These are phyloP conservation scores for Polydrusus pterygomalis DNA, from an alignment of 2,888 invertebrate genomes.

Conservation along the genomic window DNA sequence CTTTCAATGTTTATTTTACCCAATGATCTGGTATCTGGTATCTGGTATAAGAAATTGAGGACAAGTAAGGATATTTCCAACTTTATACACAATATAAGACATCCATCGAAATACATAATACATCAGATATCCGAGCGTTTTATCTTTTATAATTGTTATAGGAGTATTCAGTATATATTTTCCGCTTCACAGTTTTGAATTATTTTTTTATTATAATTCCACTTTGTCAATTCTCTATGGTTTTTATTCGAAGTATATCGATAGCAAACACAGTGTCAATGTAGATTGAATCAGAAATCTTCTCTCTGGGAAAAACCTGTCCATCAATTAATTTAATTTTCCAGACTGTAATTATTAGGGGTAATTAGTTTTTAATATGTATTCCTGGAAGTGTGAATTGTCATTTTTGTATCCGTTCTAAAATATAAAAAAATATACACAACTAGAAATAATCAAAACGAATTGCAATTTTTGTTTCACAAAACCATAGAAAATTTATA, in stretches of 20 bases:
- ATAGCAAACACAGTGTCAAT: neutral
- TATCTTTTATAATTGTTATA: neutral
- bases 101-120: constrained; percentile 6
- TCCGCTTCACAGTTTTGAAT: constrained; percentile 13
- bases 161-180: neutral
- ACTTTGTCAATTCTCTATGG: constrained; percentile 30
- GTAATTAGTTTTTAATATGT: constrained; percentile 11
- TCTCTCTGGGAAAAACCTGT: constrained; percentile 9
- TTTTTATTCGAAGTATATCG: neutral
- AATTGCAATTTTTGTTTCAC: neutral
- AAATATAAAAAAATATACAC: neutral
- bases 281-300: neutral
- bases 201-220: constrained; percentile 23
- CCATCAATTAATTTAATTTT: constrained; percentile 6
- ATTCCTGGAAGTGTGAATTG: neutral
- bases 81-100: constrained; percentile 21
- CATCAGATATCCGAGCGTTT: neutral
- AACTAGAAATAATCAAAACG: neutral
- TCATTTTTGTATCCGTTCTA: neutral
- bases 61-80: neutral
- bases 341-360: neutral
- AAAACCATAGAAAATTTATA: neutral
- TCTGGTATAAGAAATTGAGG: too few relatives aligned
- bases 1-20: too few relatives aligned
- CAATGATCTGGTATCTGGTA: too few relatives aligned